Evolutionary conservation across 2,113 vertebrate species (phyloP).

Genomic region (Corythoichthys intestinalis): DNA sequence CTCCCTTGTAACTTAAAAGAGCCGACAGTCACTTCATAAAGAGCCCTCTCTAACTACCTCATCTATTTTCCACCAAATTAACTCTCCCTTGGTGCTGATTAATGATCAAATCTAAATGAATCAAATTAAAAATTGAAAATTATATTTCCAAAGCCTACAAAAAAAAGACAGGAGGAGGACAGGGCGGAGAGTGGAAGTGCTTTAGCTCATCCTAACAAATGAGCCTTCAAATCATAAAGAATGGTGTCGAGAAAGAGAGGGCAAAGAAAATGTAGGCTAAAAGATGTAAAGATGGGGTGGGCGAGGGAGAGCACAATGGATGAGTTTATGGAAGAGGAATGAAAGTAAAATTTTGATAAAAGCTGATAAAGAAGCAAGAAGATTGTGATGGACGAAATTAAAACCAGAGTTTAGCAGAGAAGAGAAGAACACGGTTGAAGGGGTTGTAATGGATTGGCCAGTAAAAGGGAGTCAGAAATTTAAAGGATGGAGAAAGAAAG

Average conservation of each 20-base stretch:
- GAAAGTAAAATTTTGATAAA: constrained; percentile 24
- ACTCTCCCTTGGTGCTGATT: constrained; percentile 99
- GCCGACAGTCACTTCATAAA: constrained; percentile 85
- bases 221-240: constrained; percentile 99
- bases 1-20: constrained; percentile 45
- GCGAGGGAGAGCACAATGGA: constrained; percentile 19
- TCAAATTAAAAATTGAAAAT: constrained; percentile 99
- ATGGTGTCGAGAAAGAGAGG: constrained; percentile 64
- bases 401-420: constrained; percentile 26
- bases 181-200: constrained; percentile 76
- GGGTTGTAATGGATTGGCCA: constrained; percentile 21
- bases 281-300: neutral
- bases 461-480: constrained; percentile 19
- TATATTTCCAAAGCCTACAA: constrained; percentile 99
- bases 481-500: constrained; percentile 15
- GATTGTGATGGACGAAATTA: constrained; percentile 23
- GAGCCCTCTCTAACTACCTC: constrained; percentile 91
- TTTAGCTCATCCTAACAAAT: constrained; percentile 92
- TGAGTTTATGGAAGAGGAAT: constrained; percentile 9
- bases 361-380: constrained; percentile 18
- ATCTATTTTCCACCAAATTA: constrained; percentile 99
- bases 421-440: neutral
- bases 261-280: constrained; percentile 18
- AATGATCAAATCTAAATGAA: constrained; percentile 99
- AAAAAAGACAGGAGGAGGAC: constrained; percentile 83